Base-by-base conservation (phyloP, 2,797 vertebrate genomes). In the Pseudochaenichthys georgianus region DNA sequence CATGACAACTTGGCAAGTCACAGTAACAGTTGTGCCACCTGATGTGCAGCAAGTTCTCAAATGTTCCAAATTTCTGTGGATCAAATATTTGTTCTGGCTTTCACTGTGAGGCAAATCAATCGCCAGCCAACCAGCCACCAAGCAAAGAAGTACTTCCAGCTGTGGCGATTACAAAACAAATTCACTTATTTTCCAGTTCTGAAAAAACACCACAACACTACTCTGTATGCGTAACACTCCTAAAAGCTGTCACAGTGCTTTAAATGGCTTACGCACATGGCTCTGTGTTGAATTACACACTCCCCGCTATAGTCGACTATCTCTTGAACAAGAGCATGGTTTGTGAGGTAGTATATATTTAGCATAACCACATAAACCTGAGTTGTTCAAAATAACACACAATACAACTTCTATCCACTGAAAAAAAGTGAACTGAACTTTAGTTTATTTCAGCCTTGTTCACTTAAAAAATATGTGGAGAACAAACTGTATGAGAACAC, bases 151-250 rank as follows among this genome's bases (percentile, higher is more conserved):
- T 54, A 53, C 78, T 70, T 84, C 73, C 75, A 70, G 73, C 79
- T 79, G 78, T 64, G 62, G 21, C 23, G 38, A 61, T 68, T 67
- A 80, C 75, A 85, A 86, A 88, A 85, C 64, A 72, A 69, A 75
- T 81, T 85, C 50, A 43, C 43, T 74, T 80, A 28, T 50, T 51
- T 73, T 70, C 12, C 67, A 54, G n/a, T 48, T 62, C 47, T 77
- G 6, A 60, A 71, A 80, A 83, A 51, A 61, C 65, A 50, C 9
- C n/a, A 38, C 57, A 63, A 71, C 46, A 75, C 34, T 50, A 13
- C 28, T 15, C 61, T 13, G 31, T 57, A 64, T 62, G 57, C 43
- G 67, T 75, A 53, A 55, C 28, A 46, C 57, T 62, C 21, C 68
- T 62, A 23, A 75, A 67, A 43, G 71, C 73, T 65, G 78, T 63